Evolutionary conservation across 2,113 vertebrate genomes (phyloP), one percentile per base, ranked within the genome.

Genomic region (Rhagologus leucostigma): DNA sequence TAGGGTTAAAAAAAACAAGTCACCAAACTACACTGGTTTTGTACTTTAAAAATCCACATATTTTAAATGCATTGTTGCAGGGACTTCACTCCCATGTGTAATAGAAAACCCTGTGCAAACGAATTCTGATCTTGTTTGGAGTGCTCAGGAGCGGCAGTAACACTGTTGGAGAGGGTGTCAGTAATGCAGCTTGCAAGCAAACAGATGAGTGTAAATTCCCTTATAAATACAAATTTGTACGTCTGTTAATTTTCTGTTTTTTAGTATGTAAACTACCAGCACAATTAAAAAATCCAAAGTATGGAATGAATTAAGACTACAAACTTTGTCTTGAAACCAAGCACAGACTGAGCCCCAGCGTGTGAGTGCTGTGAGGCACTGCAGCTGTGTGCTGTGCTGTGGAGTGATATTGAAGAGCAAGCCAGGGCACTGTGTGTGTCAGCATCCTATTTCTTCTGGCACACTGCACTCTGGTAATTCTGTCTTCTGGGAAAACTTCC

Each of bases 261-360:
- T 81, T 46, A 27, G 35, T 32, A 4, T 55, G 4, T 53, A 77
- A 88, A 23, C n/a, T 46, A 65, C 30, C 26, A 63, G 41, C 32
- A 41, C 39, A 65, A 39, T 69, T 68, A 46, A 74, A 74, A 76
- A 88, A 47, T 37, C 11, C 16, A 4, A 41, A 74, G 9, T 22
- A 29, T 30, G 24, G 50, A 78, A 73, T 77, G 6, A 84, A 63
- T 42, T 46, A 60, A 68, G 41, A 44, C 26, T 32, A 10, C 32
- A 56, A 23, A 37, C 13, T 35, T 50, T 42, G 49, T 60, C 35
- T 52, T 46, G 41, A 52, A 89, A 32, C 16, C 8, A 16, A 84
- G 50, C 60, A 65, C 3, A 53, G 74, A 16, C 33, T 42, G 50
- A 65, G 65, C 18, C 7, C 2, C 0, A 0, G 19, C 0, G 0